phyloP scores from a whole-genome alignment of 2,797 vertebrate genomes.

The Microctenopoma lineatum region DNA sequence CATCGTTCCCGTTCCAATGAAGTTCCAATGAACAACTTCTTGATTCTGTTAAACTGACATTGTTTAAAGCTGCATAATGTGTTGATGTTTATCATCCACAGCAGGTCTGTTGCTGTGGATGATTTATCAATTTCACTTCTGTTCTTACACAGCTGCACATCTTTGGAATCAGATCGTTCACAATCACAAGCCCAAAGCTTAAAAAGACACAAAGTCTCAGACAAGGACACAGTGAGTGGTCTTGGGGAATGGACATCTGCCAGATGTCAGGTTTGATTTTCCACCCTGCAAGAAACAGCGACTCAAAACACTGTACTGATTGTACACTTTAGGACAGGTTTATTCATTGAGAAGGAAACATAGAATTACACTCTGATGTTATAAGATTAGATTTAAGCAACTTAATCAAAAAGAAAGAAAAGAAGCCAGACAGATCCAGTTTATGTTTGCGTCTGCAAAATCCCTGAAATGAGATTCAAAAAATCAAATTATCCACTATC shows the following conservation, averaged over 20 bases:
- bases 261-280: constrained; percentile 8
- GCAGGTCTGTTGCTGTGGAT: background rate
- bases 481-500: constrained; percentile 35
- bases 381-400: constrained; percentile 31
- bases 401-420: constrained; percentile 5
- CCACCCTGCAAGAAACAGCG: constrained; percentile 3
- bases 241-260: constrained; percentile 5
- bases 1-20: background rate
- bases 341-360: background rate
- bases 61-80: background rate
- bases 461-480: constrained; percentile 9
- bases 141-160: background rate
- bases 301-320: constrained; percentile 1
- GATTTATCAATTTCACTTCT: background rate
- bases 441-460: constrained; percentile 41
- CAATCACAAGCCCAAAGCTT: constrained; percentile 5
- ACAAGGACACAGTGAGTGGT: constrained; percentile 12
- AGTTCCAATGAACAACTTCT: background rate
- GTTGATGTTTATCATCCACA: no score
- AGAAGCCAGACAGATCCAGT: constrained; percentile 18
- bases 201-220: background rate
- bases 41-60: background rate
- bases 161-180: constrained; percentile 19
- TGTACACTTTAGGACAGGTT: background rate
- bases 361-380: constrained; percentile 24